phyloP scores from a whole-genome alignment of 2,888 invertebrate species.

The Cheilosia scutellata region DNA sequence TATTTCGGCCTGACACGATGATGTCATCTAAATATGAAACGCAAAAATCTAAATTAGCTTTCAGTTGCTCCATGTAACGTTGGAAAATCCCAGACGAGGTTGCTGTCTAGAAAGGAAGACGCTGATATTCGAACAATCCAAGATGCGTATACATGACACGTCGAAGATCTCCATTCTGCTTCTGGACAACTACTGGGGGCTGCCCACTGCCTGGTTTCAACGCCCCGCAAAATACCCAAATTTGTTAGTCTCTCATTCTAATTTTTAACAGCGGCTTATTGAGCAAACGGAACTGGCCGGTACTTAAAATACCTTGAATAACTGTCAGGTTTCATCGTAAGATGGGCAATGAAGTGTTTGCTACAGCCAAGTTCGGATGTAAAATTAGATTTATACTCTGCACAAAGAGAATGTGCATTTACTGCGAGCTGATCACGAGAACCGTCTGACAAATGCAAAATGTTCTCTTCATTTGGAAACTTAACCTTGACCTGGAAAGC shows the following conservation, averaged over 20 bases:
- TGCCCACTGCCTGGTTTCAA: constrained; percentile 26
- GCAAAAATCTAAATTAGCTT: constrained; percentile 29
- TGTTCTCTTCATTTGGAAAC: constrained; percentile 20
- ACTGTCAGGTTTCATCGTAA: no score
- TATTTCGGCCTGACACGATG: constrained; percentile 67
- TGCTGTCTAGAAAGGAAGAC: not conserved
- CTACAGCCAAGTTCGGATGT: constrained; percentile 32
- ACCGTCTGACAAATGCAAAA: constrained; percentile 21
- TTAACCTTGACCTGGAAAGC: constrained; percentile 24
- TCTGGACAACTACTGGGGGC: constrained; percentile 24
- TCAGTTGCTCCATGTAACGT: constrained; percentile 38
- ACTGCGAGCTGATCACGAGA: constrained; percentile 26
- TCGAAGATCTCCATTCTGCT: constrained; percentile 40
- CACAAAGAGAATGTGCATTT: constrained; percentile 21
- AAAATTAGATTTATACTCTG: constrained; percentile 26
- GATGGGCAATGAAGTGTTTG: no score
- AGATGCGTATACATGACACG: constrained; percentile 23
- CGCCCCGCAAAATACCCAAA: constrained; percentile 25
- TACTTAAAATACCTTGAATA: no score
- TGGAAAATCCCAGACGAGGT: constrained; percentile 32
- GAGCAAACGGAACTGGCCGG: constrained; percentile 36
- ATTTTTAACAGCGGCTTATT: constrained; percentile 16
- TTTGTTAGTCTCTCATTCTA: constrained; percentile 9
- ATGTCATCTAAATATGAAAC: constrained; percentile 76
- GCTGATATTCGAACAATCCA: constrained; percentile 20